These are phyloP conservation scores for Sebastes vulpes DNA, from an alignment of 2,797 vertebrate genomes.

Conservation along the genomic window DNA sequence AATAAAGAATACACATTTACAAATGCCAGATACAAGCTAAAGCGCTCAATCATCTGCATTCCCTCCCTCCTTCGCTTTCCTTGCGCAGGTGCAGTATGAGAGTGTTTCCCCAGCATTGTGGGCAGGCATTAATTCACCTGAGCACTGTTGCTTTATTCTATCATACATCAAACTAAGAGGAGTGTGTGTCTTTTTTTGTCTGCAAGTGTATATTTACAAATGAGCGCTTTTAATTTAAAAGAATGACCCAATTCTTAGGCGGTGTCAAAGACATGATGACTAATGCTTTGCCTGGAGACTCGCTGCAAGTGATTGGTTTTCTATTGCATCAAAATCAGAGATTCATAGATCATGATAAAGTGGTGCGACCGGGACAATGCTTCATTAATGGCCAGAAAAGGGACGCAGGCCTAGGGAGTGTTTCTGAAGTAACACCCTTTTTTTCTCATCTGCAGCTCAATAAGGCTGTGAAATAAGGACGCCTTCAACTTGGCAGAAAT, in stretches of 20 bases:
- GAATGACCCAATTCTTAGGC: slow-evolving; percentile 86
- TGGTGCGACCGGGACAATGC: slow-evolving; percentile 73
- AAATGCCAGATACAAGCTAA: slow-evolving; percentile 68
- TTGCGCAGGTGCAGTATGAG: slow-evolving; percentile 23
- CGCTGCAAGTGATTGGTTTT: slow-evolving; percentile 89
- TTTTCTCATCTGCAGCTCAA: slow-evolving; percentile 56
- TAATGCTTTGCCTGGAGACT: slow-evolving; percentile 86
- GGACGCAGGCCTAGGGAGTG: slow-evolving; percentile 48
- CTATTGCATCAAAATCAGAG: slow-evolving; percentile 89
- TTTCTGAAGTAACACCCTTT: slow-evolving; percentile 63
- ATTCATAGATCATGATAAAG: slow-evolving; percentile 91
- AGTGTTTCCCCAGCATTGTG: slow-evolving; percentile 23
- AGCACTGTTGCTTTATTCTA: slow-evolving; percentile 80
- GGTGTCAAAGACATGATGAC: slow-evolving; percentile 90
- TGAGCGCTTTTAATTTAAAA: slow-evolving; percentile 89
- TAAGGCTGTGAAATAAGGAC: slow-evolving; percentile 39
- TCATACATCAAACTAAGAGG: slow-evolving; percentile 87
- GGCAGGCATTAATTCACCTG: slow-evolving; percentile 78
- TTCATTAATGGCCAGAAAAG: slow-evolving; percentile 83
- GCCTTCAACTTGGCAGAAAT: slow-evolving; percentile 29
- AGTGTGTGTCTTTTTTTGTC: slow-evolving; percentile 75
- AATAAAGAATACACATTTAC: slow-evolving; percentile 68
- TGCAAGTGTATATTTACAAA: slow-evolving; percentile 88
- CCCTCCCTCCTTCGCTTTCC: slow-evolving; percentile 7
- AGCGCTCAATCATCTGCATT: slow-evolving; percentile 67